Evolutionary conservation across 2,113 vertebrate species (phyloP).

Genomic region (Centropristis striata): DNA sequence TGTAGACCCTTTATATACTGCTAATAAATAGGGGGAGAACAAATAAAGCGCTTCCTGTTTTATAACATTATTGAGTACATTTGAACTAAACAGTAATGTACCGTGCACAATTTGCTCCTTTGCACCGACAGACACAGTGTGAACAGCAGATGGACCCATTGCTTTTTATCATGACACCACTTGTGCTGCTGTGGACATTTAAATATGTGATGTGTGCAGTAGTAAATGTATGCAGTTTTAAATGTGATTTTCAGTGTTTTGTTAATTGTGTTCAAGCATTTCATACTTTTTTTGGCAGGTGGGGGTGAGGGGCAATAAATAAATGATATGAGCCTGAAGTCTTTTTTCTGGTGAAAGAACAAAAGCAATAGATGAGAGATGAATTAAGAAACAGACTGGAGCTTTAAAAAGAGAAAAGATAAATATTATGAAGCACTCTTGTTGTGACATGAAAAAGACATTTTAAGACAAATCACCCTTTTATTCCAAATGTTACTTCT

Average conservation of each 20-base stretch:
- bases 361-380: not conserved
- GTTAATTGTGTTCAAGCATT: constrained; percentile 20
- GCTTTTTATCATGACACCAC: constrained; percentile 38
- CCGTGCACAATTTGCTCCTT: constrained; percentile 55
- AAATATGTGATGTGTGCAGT: constrained; percentile 9
- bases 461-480: constrained; percentile 9
- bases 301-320: constrained; percentile 39
- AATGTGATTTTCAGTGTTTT: constrained; percentile 40
- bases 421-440: not conserved
- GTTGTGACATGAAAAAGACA: not conserved
- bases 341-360: constrained; percentile 6
- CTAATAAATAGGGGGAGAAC: not conserved
- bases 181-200: constrained; percentile 47
- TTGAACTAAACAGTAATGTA: constrained; percentile 46
- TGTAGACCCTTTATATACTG: not conserved
- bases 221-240: constrained; percentile 25
- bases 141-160: constrained; percentile 38
- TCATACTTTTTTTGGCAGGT: constrained; percentile 3
- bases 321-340: constrained; percentile 24
- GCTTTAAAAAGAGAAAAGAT: not conserved
- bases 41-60: constrained; percentile 5
- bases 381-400: not conserved
- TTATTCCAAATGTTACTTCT: constrained; percentile 1
- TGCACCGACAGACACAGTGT: constrained; percentile 55
- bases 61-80: constrained; percentile 22